phyloP scores from a whole-genome alignment of 2,113 vertebrate genomes.

The Myotis brandtii region DNA sequence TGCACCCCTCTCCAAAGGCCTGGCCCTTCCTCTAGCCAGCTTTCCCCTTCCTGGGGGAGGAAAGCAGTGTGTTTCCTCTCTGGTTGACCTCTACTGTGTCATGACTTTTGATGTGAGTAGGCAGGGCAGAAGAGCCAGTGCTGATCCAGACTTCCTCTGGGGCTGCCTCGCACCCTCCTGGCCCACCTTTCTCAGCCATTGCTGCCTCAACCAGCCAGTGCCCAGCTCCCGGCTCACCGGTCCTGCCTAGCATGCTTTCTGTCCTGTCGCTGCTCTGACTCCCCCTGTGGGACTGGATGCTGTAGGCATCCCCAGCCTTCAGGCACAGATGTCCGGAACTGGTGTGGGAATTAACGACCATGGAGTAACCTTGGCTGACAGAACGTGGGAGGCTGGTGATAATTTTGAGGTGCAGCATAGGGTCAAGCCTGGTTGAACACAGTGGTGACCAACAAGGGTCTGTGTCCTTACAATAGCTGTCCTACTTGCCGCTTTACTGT shows the following conservation, averaged over 20 bases:
- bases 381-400: background rate
- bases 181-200: background rate
- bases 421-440: background rate
- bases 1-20: background rate
- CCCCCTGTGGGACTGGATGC: background rate
- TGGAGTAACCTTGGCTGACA: background rate
- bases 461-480: background rate
- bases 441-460: background rate
- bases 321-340: background rate
- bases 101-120: background rate
- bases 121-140: background rate
- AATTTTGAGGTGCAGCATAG: background rate
- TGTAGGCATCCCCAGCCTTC: background rate
- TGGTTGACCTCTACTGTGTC: background rate
- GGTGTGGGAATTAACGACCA: background rate
- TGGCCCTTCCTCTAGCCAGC: too few species aligned
- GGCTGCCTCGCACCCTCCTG: background rate
- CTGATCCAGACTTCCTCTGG: background rate
- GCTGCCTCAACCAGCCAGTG: background rate
- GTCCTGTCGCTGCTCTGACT: background rate
- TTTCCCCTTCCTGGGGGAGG: too few species aligned
- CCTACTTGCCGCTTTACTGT: background rate
- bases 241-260: background rate
- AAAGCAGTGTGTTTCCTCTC: background rate
- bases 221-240: accelerated